phyloP scores from a whole-genome alignment of 2,797 vertebrate genomes.

The Cirrhinus molitorella region DNA sequence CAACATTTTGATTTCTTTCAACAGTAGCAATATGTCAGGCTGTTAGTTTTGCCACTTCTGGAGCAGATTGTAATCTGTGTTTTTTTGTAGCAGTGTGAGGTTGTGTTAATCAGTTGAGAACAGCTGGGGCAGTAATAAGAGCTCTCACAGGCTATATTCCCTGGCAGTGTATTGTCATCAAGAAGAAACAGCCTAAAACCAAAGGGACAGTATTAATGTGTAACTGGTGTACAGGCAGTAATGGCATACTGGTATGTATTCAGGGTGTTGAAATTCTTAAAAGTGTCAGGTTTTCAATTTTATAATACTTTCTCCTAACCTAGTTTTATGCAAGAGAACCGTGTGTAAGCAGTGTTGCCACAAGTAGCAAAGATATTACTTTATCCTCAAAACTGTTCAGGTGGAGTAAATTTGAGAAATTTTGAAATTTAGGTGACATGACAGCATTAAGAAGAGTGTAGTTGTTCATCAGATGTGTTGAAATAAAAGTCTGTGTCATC shows the following conservation, averaged over 20 bases:
- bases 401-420: neutral
- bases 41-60: slow-evolving; percentile 13
- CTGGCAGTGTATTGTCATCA: slow-evolving; percentile 12
- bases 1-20: slow-evolving; percentile 15
- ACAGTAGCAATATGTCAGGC: neutral
- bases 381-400: neutral
- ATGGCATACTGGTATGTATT: slow-evolving; percentile 15
- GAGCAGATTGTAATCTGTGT: neutral
- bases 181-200: slow-evolving; percentile 10
- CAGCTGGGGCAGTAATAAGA: slow-evolving; percentile 29
- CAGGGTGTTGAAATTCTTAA: neutral
- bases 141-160: neutral
- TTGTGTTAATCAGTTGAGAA: slow-evolving; percentile 16
- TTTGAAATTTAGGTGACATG: neutral
- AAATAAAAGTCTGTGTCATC: neutral
- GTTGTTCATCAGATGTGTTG: neutral
- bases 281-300: neutral
- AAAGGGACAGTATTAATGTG: slow-evolving; percentile 9
- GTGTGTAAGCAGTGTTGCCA: neutral
- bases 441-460: neutral
- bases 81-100: neutral
- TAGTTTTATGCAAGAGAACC: neutral
- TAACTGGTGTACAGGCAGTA: slow-evolving; percentile 17
- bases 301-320: neutral
- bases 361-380: neutral